These are phyloP conservation scores for Leucopsar rothschildi DNA, from an alignment of 2,113 vertebrate species.

Conservation along the genomic window DNA sequence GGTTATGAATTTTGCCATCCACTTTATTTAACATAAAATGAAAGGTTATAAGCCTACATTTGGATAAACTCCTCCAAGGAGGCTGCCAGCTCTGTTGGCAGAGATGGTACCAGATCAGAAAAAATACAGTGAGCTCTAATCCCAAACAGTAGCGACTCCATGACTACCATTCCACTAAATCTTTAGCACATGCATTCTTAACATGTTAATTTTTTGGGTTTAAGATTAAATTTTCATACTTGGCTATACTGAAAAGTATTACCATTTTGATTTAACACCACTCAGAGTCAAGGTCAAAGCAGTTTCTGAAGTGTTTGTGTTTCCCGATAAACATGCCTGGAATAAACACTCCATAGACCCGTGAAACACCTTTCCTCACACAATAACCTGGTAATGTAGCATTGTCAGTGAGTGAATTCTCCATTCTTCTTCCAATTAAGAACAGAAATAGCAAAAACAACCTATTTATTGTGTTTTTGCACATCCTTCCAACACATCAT, in stretches of 20 bases:
- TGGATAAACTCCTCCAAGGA: not conserved
- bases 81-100: slow-evolving; percentile 9
- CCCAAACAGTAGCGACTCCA: slow-evolving; percentile 14
- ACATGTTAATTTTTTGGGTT: not conserved
- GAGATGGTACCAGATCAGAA: not conserved
- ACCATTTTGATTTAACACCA: not conserved
- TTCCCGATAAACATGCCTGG: not conserved
- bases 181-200: not conserved
- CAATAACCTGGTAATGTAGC: not conserved
- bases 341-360: not conserved
- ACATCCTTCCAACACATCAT: not conserved
- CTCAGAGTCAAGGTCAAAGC: not conserved
- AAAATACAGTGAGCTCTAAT: not conserved
- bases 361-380: not conserved
- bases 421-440: not conserved
- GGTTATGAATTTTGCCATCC: not conserved
- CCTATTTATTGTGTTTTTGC: not conserved
- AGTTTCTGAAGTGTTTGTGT: not conserved
- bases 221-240: not conserved
- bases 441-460: not conserved
- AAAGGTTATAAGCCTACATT: not conserved
- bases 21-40: not conserved
- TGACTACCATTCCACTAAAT: slow-evolving; percentile 1
- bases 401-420: not conserved
- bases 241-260: not conserved